These are phyloP conservation scores for Drosophila seguyi DNA, from an alignment of 1,140 invertebrate species.

Conservation along the genomic window DNA sequence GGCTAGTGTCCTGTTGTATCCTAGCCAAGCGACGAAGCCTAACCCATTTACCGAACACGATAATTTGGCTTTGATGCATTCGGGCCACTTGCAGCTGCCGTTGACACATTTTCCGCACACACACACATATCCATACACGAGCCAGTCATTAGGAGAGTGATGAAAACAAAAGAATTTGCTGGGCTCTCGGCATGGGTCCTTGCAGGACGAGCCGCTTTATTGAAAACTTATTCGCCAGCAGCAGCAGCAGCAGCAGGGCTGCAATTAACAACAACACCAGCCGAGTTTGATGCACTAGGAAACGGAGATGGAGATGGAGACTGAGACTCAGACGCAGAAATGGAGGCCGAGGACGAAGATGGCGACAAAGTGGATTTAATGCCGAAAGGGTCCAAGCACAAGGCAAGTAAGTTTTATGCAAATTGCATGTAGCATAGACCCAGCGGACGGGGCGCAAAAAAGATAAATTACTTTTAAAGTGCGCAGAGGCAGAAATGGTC, in stretches of 20 bases:
- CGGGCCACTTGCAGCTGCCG: conserved; percentile 35
- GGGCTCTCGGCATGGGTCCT: conserved; percentile 14
- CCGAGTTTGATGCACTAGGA: conserved; percentile 37
- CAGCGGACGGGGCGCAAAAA: conserved; percentile 50
- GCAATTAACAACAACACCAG: conserved; percentile 65
- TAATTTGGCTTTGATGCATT: conserved; percentile 45
- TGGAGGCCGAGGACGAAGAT: conserved; percentile 13
- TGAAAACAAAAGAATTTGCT: conserved; percentile 57
- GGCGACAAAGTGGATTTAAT: conserved; percentile 71
- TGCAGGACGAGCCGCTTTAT: conserved; percentile 54
- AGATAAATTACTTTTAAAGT: conserved; percentile 83
- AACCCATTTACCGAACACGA: conserved; percentile 26
- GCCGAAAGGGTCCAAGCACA: conserved; percentile 57
- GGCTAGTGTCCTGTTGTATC: not conserved
- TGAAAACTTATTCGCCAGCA: conserved; percentile 74
- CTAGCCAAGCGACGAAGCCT: not conserved
- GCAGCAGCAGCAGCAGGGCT: conserved; percentile 21
- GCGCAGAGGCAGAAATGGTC: conserved; percentile 47
- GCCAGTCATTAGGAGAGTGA: conserved; percentile 76
- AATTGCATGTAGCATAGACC: conserved; percentile 66
- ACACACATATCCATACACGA: conserved; percentile 36
- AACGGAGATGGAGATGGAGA: not conserved
- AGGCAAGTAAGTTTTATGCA: conserved; percentile 79
- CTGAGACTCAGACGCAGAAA: not conserved
- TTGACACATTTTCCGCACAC: conserved; percentile 51